Evolutionary conservation across 2,888 invertebrate genomes (phyloP).

Genomic region (Epirrhoe tristata): DNA sequence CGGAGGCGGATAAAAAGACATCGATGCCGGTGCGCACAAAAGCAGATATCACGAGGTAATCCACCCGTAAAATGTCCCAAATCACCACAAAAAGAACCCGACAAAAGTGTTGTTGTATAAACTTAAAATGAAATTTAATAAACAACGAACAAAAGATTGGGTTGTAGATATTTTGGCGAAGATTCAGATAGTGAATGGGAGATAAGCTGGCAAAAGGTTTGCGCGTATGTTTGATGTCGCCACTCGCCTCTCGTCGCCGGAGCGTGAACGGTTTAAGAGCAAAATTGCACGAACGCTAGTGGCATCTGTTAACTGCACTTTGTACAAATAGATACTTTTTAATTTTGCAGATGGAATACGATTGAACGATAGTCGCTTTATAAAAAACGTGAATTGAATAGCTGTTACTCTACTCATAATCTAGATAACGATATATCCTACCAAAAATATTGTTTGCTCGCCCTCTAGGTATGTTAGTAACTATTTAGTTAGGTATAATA

Average conservation of each 20-base stretch:
- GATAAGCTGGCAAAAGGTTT: conserved; percentile 85
- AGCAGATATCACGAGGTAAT: conserved; percentile 77
- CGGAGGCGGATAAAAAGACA: conserved; percentile 75
- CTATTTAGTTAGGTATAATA: background rate
- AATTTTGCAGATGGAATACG: conserved; percentile 81
- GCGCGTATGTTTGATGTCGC: conserved; percentile 83
- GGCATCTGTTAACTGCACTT: conserved; percentile 81
- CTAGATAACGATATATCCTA: conserved; percentile 38
- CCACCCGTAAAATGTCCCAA: conserved; percentile 85
- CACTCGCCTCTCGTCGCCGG: conserved; percentile 79
- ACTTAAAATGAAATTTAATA: conserved; percentile 86
- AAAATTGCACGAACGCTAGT: conserved; percentile 79
- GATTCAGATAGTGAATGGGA: conserved; percentile 80
- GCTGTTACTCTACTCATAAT: conserved; percentile 31
- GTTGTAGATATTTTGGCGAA: conserved; percentile 76
- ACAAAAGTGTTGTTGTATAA: conserved; percentile 85
- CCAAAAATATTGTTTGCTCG: conserved; percentile 1
- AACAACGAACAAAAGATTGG: conserved; percentile 77
- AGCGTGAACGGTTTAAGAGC: conserved; percentile 81
- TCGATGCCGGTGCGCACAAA: conserved; percentile 70
- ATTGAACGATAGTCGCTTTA: conserved; percentile 54
- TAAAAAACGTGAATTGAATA: conserved; percentile 52
- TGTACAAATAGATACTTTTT: conserved; percentile 78
- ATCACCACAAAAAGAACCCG: conserved; percentile 78
- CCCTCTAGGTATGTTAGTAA: background rate